Base-by-base conservation (phyloP, 2,888 invertebrate species). In the Tryphoninae sp. region DNA sequence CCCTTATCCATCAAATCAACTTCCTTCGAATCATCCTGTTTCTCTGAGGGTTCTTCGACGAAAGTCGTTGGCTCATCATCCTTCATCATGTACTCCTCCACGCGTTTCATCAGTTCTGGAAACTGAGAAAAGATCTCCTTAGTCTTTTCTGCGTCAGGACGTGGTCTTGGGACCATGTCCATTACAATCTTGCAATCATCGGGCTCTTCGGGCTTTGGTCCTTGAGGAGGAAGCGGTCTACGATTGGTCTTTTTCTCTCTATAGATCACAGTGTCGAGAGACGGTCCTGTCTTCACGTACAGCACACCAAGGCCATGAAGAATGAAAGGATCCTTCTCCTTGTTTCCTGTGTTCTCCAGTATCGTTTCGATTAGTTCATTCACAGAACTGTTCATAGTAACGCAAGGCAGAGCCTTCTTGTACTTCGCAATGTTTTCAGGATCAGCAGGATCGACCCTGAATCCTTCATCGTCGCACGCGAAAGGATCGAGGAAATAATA, bases 401-500 rank as follows among this genome's bases (percentile, higher is more conserved):
- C 85, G 69, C 90, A 89, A 2, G 89, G 87, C 2, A 69, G 80
- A 1, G 86, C 85, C 23, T 78, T 82, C 8, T 85, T 58, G 61
- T 86, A 87, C 26, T 74, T 86, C 1, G 83, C 74, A 2, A 72
- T 81, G 0, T 85, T 86, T 0, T 85, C 86, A 4, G 86, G 80
- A 78, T 86, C 86, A 0, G 42, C 19, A 0, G 83, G 76, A 75
- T 83, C 84, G n/a, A 89, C 80, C n/a, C 89, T 81, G 58, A 88
- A 90, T 0, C 92, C 92, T 13, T 89, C 88, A 0, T 84, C 80
- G 69, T 92, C 90, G 72, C 92, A 92, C 0, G 88, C 88, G 42
- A 89, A 90, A 0, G 91, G 91, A 80, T 92, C 91, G 9, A 91
- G 77, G 8, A 89, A 87, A 33, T 91, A 92, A 42, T 88, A 92